A percentile compares a stretch with the other conserved stretches of the same genome.
phyloP scores from a whole-genome alignment of 30 jellyfish, hydroid and myxozoan species.

The Nemopilema nomurai region DNA sequence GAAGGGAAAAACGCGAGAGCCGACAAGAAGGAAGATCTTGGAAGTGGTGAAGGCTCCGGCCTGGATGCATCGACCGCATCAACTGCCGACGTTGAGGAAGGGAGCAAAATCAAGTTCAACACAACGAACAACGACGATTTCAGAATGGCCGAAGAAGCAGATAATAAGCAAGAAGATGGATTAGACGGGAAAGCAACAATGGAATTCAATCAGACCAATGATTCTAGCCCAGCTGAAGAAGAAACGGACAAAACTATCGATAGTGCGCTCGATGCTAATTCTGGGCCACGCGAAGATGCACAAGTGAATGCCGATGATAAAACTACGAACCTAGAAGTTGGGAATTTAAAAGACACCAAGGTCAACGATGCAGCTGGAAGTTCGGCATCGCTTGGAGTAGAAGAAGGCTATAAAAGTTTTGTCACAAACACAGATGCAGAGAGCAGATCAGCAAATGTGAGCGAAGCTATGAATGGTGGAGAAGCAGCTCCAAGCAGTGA shows the following conservation, averaged over 20 bases:
- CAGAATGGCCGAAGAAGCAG: neutral
- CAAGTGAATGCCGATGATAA: neutral
- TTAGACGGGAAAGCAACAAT: conserved; percentile 38
- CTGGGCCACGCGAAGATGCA: conserved; percentile 19
- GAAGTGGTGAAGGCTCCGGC: conserved; percentile 27
- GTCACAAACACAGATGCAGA: conserved; percentile 17
- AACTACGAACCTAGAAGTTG: conserved; percentile 27
- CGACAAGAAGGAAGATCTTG: conserved; percentile 8
- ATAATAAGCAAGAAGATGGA: neutral
- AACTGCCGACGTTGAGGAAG: conserved; percentile 43
- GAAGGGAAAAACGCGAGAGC: neutral
- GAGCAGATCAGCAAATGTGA: neutral
- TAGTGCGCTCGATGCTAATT: neutral
- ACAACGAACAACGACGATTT: conserved; percentile 18
- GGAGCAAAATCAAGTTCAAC: conserved; percentile 17
- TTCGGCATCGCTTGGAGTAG: conserved; percentile 6
- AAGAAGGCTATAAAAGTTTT: neutral
- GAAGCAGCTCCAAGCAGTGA: neutral
- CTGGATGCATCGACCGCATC: conserved; percentile 33
- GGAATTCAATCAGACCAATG: conserved; percentile 34
- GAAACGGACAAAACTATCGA: conserved; percentile 11
- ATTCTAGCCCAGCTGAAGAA: conserved; percentile 10
- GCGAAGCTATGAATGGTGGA: neutral
- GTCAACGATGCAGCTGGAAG: conserved; percentile 10
- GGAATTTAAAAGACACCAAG: conserved; percentile 34